phyloP scores from a whole-genome alignment of 2,888 invertebrate species.

The Cheilosia soror region DNA sequence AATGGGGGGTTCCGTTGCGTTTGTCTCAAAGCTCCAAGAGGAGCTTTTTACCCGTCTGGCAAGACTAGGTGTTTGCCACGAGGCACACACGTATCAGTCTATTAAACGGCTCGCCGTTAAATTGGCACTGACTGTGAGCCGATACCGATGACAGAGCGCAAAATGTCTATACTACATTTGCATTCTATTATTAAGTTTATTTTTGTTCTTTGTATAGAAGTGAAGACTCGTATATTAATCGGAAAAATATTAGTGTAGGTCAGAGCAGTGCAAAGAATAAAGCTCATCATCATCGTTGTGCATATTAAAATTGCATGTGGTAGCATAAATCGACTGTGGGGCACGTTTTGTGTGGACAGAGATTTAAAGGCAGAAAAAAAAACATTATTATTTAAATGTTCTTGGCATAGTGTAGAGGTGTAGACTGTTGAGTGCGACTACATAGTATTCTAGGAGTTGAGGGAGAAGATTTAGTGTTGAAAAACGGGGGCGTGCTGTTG shows the following conservation, averaged over 20 bases:
- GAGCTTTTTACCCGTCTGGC: slow-evolving; percentile 21
- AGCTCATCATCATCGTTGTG: slow-evolving; percentile 38
- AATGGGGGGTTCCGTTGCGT: not conserved
- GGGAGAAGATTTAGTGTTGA: slow-evolving; percentile 9
- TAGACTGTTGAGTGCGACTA: slow-evolving; percentile 1
- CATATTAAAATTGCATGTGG: slow-evolving; percentile 42
- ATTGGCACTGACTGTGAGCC: slow-evolving; percentile 37
- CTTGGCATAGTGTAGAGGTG: slow-evolving; percentile 34
- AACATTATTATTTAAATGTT: slow-evolving; percentile 39
- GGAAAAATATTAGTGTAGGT: slow-evolving; percentile 69
- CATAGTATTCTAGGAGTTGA: slow-evolving; percentile 4
- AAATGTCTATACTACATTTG: slow-evolving; percentile 5
- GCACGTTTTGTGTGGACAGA: slow-evolving; percentile 38
- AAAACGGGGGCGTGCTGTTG: slow-evolving; percentile 26
- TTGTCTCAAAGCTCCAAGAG: slow-evolving; percentile 29
- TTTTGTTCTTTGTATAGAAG: not conserved
- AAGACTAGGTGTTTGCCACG: slow-evolving; percentile 31
- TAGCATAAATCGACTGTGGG: slow-evolving; percentile 37
- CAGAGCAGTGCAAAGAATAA: slow-evolving; percentile 53
- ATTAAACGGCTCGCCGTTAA: slow-evolving; percentile 11
- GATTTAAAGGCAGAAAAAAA: slow-evolving; percentile 31
- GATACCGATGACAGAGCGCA: slow-evolving; percentile 29
- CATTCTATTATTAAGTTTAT: slow-evolving; percentile 35
- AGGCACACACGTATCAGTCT: slow-evolving; percentile 7
- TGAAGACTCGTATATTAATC: slow-evolving; percentile 31